Evolutionary conservation across 2,888 invertebrate species (phyloP).

Genomic region (Perdita meconis): DNA sequence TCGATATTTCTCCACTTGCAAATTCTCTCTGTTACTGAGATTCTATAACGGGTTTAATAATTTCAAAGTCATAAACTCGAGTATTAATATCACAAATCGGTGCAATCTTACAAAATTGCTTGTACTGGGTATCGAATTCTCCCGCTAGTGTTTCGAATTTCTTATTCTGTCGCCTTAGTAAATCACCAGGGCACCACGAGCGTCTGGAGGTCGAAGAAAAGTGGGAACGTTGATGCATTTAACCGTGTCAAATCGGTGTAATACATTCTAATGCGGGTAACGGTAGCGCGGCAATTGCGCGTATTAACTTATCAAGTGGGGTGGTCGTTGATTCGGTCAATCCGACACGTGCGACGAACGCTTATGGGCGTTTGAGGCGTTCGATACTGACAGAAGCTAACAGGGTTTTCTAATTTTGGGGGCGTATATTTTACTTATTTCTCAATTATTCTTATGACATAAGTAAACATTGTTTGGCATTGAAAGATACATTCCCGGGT

Average conservation of each 20-base stretch:
- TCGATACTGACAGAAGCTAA: too few species aligned
- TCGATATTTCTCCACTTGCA: background rate
- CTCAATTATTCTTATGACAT: too few species aligned
- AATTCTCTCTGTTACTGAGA: too few species aligned
- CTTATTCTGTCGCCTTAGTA: slow-evolving; percentile 17
- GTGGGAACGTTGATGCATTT: background rate
- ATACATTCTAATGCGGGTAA: slow-evolving; percentile 8
- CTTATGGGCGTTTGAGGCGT: background rate
- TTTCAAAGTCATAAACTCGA: too few species aligned
- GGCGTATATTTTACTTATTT: too few species aligned
- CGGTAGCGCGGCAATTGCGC: background rate
- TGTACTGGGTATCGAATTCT: slow-evolving; percentile 20
- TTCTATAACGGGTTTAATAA: too few species aligned
- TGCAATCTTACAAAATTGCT: too few species aligned
- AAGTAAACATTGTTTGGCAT: too few species aligned
- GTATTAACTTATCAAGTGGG: background rate
- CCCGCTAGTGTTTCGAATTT: slow-evolving; percentile 31
- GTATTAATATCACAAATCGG: too few species aligned
- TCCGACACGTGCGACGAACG: background rate
- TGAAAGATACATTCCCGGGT: too few species aligned
- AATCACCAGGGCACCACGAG: slow-evolving; percentile 24
- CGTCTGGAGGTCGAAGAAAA: background rate
- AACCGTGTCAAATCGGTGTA: slow-evolving; percentile 3
- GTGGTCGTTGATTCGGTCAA: background rate
- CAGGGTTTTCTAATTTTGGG: too few species aligned